A percentile compares a stretch with the other conserved stretches of the same genome.
These are phyloP conservation scores for Melozone crissalis DNA, from an alignment of 2,113 vertebrate species.

Conservation along the genomic window DNA sequence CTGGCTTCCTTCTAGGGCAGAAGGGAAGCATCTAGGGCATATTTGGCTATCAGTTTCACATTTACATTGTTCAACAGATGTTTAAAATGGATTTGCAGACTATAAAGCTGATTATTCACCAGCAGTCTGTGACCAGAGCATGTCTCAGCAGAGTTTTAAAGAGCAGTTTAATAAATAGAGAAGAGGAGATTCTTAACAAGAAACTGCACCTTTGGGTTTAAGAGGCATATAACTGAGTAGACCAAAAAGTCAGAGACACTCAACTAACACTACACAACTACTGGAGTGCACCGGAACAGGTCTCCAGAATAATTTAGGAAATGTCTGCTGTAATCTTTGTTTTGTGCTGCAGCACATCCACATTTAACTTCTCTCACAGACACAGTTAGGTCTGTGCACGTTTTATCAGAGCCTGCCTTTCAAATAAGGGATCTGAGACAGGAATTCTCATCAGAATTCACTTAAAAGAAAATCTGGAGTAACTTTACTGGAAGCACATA, in stretches of 20 bases:
- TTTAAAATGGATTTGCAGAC: constrained; percentile 3
- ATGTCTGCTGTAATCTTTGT: not conserved
- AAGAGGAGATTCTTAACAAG: not conserved
- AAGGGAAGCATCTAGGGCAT: not conserved
- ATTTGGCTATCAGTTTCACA: not conserved
- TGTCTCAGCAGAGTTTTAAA: constrained; percentile 9
- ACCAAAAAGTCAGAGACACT: not conserved
- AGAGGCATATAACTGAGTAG: not conserved
- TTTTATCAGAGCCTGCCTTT: not conserved
- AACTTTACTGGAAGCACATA: not conserved
- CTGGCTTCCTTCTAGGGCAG: not conserved
- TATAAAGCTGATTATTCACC: constrained; percentile 6
- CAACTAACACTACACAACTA: not conserved
- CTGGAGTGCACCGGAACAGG: not conserved
- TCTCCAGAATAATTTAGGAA: not conserved
- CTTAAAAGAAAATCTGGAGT: not conserved
- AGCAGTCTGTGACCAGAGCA: not conserved
- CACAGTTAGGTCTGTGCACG: not conserved
- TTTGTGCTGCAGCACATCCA: not conserved
- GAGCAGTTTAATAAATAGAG: not conserved
- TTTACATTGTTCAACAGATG: not conserved
- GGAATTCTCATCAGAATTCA: not conserved
- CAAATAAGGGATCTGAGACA: not conserved
- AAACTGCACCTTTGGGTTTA: not conserved
- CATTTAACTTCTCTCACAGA: not conserved